Evolutionary conservation across 2,797 vertebrate species (phyloP), one percentile per base, ranked within the genome.

Genomic region (Crocidura indochinensis): DNA sequence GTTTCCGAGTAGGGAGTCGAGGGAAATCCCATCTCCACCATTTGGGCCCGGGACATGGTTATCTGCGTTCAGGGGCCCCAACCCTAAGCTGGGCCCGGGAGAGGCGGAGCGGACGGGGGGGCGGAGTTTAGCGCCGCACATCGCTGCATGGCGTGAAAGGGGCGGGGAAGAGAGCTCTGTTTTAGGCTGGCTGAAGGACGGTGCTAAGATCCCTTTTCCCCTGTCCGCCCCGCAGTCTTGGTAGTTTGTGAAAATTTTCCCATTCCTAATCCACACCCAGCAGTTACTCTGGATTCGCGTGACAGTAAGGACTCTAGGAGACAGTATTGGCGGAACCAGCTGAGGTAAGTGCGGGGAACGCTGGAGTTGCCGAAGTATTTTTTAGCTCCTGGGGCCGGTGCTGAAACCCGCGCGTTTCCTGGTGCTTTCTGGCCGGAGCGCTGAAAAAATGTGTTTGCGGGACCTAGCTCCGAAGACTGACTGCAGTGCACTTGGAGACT

Each of bases 111-210:
- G 90, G 94, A 78, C 29, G 82, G 47, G 85, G 79, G 69, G 56
- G 96, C 83, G 10, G 47, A 56, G 94, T 46, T 29, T 44, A 26
- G 95, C 83, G 53, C 62, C 27, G 90, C 17, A 11, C 31, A 14
- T 84, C 56, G 71, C 85, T 0, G 84, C 87, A 92, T 72, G 88
- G 94, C 77, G 91, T 91, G 83, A 96, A 96, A 96, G 95, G 93
- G 96, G 96, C 92, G 95, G 95, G 49, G 92, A 90, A 81, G 76
- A 94, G 31, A 11, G 80, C 62, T 94, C 20, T 0, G 67, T 65
- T 77, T 88, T 46, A 0, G 46, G 76, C 79, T 3, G n/a, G 83
- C 79, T 0, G 62, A 31, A 67, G 22, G 46, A 87, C 76, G 0
- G 89, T 77, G 69, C 64, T 26, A 31, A 15, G n/a, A 60, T 14